phyloP scores from a whole-genome alignment of 2,888 invertebrate species.

The Chrysotoxum bicinctum region DNA sequence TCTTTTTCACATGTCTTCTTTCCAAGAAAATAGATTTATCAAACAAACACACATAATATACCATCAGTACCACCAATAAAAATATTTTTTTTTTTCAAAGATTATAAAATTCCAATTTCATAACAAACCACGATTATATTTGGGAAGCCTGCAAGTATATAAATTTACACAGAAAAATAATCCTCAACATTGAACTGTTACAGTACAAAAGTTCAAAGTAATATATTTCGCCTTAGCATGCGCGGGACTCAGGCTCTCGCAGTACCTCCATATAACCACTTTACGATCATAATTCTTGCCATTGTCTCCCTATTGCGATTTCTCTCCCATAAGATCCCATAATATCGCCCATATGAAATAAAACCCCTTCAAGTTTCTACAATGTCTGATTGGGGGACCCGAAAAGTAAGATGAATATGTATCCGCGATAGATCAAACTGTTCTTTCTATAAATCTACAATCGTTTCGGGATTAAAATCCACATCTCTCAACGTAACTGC shows the following conservation, averaged over 20 bases:
- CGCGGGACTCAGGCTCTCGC: neutral
- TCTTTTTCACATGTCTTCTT: constrained; percentile 21
- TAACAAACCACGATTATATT: constrained; percentile 52
- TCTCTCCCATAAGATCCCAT: constrained; percentile 15
- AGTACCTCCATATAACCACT: constrained; percentile 21
- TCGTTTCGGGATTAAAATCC: constrained; percentile 70
- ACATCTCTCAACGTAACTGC: constrained; percentile 44
- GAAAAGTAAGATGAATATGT: constrained; percentile 67
- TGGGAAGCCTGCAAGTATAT: constrained; percentile 10
- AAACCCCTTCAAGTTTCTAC: neutral
- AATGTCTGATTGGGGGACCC: constrained; percentile 33
- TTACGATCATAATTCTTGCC: constrained; percentile 65
- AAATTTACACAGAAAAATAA: constrained; percentile 51
- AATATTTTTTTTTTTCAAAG: neutral
- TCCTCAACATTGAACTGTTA: constrained; percentile 64
- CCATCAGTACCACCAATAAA: neutral
- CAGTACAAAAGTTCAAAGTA: constrained; percentile 72
- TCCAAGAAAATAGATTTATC: constrained; percentile 35
- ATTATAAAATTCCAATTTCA: constrained; percentile 67
- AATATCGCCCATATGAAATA: constrained; percentile 7
- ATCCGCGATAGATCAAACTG: constrained; percentile 68
- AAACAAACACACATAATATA: neutral
- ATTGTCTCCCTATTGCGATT: constrained; percentile 60
- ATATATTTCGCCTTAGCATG: constrained; percentile 48
- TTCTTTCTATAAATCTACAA: constrained; percentile 71